Evolutionary conservation across 2,113 vertebrate genomes (phyloP).

Genomic region (Amphilophus citrinellus): DNA sequence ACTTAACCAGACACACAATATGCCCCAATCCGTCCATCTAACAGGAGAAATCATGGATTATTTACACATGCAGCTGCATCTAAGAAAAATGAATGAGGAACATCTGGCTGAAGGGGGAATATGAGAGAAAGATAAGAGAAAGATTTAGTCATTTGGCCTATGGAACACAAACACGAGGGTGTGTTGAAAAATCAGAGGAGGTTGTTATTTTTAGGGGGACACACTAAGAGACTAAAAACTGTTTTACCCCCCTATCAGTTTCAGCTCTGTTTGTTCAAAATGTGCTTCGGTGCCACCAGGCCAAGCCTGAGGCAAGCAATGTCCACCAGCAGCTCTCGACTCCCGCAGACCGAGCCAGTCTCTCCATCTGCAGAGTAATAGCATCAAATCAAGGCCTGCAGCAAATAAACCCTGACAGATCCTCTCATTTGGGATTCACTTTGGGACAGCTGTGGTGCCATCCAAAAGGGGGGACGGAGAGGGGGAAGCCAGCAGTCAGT

Average conservation of each 20-base stretch:
- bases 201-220: conserved; percentile 55
- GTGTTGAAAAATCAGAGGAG: conserved; percentile 57
- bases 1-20: conserved; percentile 66
- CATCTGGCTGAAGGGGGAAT: conserved; percentile 76
- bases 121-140: conserved; percentile 46
- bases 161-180: conserved; percentile 55
- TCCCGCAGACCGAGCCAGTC: conserved; percentile 50
- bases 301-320: conserved; percentile 67
- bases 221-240: conserved; percentile 36
- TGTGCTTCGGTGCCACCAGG: conserved; percentile 54
- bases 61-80: conserved; percentile 82
- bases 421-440: conserved; percentile 79
- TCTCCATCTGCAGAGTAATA: conserved; percentile 72
- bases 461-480: conserved; percentile 64
- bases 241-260: conserved; percentile 41
- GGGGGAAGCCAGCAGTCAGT: conserved; percentile 65
- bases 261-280: conserved; percentile 66
- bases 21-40: conserved; percentile 63
- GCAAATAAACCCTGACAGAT: conserved; percentile 79
- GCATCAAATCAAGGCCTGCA: conserved; percentile 75
- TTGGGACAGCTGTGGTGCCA: conserved; percentile 77
- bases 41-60: conserved; percentile 80
- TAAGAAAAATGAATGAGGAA: conserved; percentile 81
- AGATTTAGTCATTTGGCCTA: conserved; percentile 48
- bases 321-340: conserved; percentile 70